phyloP scores from a whole-genome alignment of 1,140 invertebrate species.

The Pogonomyrmex californicus region DNA sequence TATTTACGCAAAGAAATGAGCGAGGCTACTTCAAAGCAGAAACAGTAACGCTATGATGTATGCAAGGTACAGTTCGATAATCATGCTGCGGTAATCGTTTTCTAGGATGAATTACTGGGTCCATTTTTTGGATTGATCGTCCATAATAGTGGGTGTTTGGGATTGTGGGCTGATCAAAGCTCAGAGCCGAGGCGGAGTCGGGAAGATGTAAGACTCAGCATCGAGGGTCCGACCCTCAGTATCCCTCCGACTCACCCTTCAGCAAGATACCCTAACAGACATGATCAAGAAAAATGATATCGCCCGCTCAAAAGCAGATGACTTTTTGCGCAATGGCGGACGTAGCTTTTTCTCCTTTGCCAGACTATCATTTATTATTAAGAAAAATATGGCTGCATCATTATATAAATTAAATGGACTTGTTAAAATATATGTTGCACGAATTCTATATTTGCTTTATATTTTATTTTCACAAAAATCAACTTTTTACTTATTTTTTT shows the following conservation, averaged over 20 bases:
- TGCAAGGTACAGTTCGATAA: conserved; percentile 61
- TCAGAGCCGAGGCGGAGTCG: conserved; percentile 78
- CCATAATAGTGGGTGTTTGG: conserved; percentile 82
- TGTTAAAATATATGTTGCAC: not conserved
- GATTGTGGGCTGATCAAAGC: conserved; percentile 81
- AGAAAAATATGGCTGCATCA: conserved; percentile 40
- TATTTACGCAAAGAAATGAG: conserved; percentile 55
- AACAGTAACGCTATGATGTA: conserved; percentile 26
- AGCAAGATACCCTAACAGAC: conserved; percentile 62
- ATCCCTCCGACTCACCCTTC: conserved; percentile 59
- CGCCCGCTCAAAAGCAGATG: conserved; percentile 76
- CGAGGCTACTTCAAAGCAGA: not conserved
- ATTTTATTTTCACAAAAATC: not conserved
- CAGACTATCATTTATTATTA: conserved; percentile 32
- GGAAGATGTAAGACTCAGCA: conserved; percentile 81
- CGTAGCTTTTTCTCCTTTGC: not conserved
- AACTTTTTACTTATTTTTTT: not conserved
- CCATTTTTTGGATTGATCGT: conserved; percentile 82
- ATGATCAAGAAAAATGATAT: conserved; percentile 83
- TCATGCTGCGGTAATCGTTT: conserved; percentile 66
- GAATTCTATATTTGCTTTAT: not conserved
- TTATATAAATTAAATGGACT: not conserved
- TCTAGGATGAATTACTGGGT: conserved; percentile 61
- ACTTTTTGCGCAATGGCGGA: conserved; percentile 78
- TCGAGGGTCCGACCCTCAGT: conserved; percentile 78